Conservation (phyloP, 2,888 invertebrate species). For the Papilio protenor region DNA sequence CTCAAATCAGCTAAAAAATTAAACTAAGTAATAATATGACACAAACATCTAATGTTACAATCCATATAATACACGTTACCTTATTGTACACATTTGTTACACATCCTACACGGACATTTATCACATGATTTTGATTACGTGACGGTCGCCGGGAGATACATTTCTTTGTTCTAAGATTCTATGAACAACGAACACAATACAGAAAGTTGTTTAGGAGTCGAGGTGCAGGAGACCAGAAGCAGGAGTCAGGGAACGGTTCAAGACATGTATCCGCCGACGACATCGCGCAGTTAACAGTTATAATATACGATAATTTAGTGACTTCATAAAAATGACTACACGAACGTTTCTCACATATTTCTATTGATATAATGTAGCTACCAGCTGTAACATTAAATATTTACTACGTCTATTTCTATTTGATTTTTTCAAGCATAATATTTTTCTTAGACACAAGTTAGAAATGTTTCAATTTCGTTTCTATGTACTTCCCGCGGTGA, state of each 20-base stretch:
- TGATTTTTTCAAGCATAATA: neutral
- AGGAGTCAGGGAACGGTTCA: neutral
- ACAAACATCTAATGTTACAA: slow-evolving; percentile 66
- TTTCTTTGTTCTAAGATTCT: neutral
- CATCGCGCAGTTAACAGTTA: slow-evolving; percentile 61
- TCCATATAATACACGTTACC: slow-evolving; percentile 46
- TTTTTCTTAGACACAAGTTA: neutral
- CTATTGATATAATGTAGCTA: slow-evolving; percentile 44
- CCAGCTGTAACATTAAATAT: slow-evolving; percentile 1
- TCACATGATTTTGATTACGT: slow-evolving; percentile 71
- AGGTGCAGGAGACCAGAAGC: neutral
- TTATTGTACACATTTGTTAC: slow-evolving; percentile 60
- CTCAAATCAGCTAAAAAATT: slow-evolving; percentile 32
- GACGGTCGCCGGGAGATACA: slow-evolving; percentile 49
- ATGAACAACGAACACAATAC: neutral
- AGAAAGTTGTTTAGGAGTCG: no score
- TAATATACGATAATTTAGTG: slow-evolving; percentile 75
- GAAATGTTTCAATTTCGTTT: neutral
- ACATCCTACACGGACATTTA: slow-evolving; percentile 68
- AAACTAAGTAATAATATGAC: slow-evolving; percentile 62
- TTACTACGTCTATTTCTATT: slow-evolving; percentile 1
- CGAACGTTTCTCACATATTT: slow-evolving; percentile 46
- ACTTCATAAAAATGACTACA: slow-evolving; percentile 71
- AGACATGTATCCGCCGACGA: neutral
- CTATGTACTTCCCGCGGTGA: neutral